Base-by-base conservation (phyloP, 2,888 invertebrate species). In the Eilema griseolum region DNA sequence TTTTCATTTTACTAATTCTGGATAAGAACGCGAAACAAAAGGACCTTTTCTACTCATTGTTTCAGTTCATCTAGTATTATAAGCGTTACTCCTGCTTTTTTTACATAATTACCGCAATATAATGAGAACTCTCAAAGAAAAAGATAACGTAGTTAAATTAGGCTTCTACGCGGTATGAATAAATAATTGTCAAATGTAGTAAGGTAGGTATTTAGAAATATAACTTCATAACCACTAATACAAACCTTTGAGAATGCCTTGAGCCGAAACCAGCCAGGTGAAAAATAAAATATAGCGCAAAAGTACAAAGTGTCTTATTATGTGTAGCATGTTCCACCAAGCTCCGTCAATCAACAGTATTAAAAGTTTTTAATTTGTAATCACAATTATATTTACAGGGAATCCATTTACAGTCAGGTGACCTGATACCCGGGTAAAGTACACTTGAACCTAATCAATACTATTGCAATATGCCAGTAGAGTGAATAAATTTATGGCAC, bases 1-100 rank as follows among this genome's bases (percentile, higher is more conserved):
- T 93, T 93, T 90, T 93, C 91, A 92, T 92, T 91, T 89, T 86
- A 87, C 86, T 84, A 83, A 82, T 84, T 83, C 88, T 86, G 86
- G 80, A 77, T 84, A 81, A 87, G 83, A 85, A 85, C 83, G 84
- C 84, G 83, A 88, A 92, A 93, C 93, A 92, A 92, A 90, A 90
- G 89, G 89, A 89, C 89, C 89, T 91, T 89, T 89, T 87, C 84
- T n/a, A 81, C 83, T 88, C 89, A 90, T 91, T 90, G 89, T 92
- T 91, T 84, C 85, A 84, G 73, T 81, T 78, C 70, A 81, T 80
- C 73, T 75, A 76, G 71, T 74, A 78, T 72, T 73, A 79, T 78
- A 57, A 76, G 68, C 71, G 69, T 75, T 78, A 52, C 81, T 67
- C 67, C 70, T 70, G 72, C 69, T 79, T 77, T 79, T 78, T 77